Evolutionary conservation across 2,113 vertebrate genomes (phyloP).

Genomic region (Paratilapia polleni): DNA sequence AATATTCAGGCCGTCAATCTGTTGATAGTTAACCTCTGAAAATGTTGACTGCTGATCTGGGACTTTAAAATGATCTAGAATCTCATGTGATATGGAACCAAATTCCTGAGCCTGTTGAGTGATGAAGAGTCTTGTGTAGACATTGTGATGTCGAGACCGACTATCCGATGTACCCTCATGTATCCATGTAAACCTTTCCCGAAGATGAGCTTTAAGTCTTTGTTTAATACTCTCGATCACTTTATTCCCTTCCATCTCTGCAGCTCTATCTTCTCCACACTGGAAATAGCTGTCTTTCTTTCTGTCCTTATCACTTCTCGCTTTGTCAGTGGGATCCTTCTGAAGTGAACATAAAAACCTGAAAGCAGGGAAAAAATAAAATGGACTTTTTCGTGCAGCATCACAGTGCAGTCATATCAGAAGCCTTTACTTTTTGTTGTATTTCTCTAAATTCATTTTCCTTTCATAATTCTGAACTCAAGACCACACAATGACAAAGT

Average conservation of each 20-base stretch:
- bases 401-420: background rate
- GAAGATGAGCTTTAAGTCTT: background rate
- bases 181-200: background rate
- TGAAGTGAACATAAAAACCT: background rate
- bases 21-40: background rate
- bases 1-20: background rate
- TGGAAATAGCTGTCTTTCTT: background rate
- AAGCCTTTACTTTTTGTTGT: background rate
- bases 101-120: background rate
- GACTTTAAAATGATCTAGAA: background rate
- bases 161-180: background rate
- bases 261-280: background rate
- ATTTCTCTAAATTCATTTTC: background rate
- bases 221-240: background rate
- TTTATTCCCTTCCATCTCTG: background rate
- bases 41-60: accelerated
- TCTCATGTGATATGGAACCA: accelerated
- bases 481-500: background rate
- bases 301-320: background rate
- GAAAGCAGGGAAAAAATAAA: background rate
- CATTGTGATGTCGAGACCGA: accelerated
- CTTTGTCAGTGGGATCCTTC: background rate
- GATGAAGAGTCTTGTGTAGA: constrained; percentile 24
- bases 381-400: background rate
- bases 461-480: background rate